Percentiles rank a stretch among this genome's conserved stretches.
phyloP scores from a whole-genome alignment of 2,797 vertebrate species.

The Coregonus suidteri region DNA sequence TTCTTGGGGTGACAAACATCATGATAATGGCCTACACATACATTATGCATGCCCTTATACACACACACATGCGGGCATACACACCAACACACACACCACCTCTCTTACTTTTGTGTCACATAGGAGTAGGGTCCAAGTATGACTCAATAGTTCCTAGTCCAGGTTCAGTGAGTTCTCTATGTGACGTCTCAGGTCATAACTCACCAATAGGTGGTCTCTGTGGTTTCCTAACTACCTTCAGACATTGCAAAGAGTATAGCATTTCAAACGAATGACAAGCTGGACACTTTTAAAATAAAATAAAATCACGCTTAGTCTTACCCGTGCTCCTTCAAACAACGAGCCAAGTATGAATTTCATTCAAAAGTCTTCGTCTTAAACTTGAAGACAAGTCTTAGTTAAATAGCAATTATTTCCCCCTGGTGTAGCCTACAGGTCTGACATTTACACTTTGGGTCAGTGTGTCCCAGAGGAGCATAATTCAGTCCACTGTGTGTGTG shows the following conservation, averaged over 20 bases:
- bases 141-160: neutral
- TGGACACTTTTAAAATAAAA: neutral
- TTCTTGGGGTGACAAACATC: neutral
- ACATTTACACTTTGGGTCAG: conserved; percentile 14
- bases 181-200: neutral
- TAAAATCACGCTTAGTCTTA: neutral
- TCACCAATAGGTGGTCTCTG: neutral
- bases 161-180: neutral
- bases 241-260: neutral
- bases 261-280: neutral
- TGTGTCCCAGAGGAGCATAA: conserved; percentile 1
- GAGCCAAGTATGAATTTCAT: neutral
- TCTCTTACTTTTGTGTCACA: neutral
- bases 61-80: neutral
- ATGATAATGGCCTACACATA: neutral
- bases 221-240: neutral
- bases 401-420: neutral
- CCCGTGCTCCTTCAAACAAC: neutral
- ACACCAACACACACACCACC: neutral
- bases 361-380: neutral
- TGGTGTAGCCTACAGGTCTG: neutral
- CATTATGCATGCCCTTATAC: neutral
- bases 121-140: neutral
- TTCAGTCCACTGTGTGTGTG: conserved; percentile 21
- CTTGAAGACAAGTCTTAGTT: neutral